Conservation (phyloP, 37 sponge, comb jelly and placozoan species). For the Trichoplax adhaerens region DNA sequence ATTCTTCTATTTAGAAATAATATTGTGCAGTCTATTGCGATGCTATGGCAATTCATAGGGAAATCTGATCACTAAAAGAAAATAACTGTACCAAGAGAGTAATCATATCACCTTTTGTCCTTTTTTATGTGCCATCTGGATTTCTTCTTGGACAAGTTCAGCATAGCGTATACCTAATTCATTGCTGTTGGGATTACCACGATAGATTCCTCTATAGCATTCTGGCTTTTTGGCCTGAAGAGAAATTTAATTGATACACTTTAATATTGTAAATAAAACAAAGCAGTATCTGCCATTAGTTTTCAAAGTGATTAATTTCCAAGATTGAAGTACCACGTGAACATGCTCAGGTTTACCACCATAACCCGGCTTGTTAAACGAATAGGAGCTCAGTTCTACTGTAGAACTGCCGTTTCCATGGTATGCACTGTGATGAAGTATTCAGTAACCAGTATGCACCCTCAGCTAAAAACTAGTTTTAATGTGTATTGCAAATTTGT, state of each 20-base stretch:
- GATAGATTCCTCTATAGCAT: slow-evolving; percentile 37
- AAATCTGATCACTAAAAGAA: no score
- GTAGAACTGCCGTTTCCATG: slow-evolving; percentile 57
- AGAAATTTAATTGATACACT: no score
- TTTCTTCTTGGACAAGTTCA: slow-evolving; percentile 38
- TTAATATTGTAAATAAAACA: no score
- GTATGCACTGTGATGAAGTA: slow-evolving; percentile 42
- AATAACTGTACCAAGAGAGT: no score
- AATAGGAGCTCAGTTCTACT: slow-evolving; percentile 63
- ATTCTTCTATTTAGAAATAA: no score
- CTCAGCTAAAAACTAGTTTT: no score
- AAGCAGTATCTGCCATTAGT: no score
- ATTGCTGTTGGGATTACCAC: slow-evolving; percentile 6
- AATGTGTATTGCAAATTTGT: no score
- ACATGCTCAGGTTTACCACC: slow-evolving; percentile 5
- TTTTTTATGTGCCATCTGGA: slow-evolving; percentile 19
- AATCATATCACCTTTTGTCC: slow-evolving; percentile 33
- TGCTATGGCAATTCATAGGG: no score
- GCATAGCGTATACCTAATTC: slow-evolving; percentile 63
- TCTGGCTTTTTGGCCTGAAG: slow-evolving; percentile 23
- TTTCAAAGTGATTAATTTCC: no score
- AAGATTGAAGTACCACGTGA: slow-evolving; percentile 3
- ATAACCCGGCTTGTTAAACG: slow-evolving; percentile 23
- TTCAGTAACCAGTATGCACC: no score
- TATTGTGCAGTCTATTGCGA: no score